These are phyloP conservation scores for Petrocephalus zakoni DNA, from an alignment of 2,113 vertebrate genomes.

Conservation along the genomic window DNA sequence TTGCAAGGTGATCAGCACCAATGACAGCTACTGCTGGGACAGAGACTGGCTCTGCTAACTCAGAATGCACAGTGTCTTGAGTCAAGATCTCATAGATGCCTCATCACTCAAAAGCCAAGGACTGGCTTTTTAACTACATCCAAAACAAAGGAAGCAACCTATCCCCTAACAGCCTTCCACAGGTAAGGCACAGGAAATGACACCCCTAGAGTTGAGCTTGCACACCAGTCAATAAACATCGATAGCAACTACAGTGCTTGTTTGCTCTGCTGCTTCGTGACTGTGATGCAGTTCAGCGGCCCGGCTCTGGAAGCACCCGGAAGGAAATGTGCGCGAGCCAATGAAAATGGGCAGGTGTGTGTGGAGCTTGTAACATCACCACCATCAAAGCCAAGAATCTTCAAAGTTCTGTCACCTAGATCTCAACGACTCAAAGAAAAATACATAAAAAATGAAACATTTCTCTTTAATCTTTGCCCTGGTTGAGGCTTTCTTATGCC, in stretches of 20 bases:
- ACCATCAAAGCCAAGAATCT: slow-evolving; percentile 26
- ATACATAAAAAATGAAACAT: slow-evolving; percentile 20
- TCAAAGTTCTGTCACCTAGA: slow-evolving; percentile 27
- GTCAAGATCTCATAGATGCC: not conserved
- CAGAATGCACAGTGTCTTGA: not conserved
- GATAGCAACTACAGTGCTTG: not conserved
- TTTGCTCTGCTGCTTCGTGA: not conserved
- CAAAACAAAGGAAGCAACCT: not conserved
- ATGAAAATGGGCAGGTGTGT: not conserved
- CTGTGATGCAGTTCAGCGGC: not conserved
- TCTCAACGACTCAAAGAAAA: slow-evolving; percentile 9
- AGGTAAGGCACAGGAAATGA: not conserved
- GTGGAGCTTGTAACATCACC: not conserved
- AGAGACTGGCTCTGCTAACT: not conserved
- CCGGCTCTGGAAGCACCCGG: not conserved
- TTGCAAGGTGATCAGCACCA: slow-evolving; percentile 49
- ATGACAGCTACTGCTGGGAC: slow-evolving; percentile 42
- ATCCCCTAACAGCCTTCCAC: not conserved
- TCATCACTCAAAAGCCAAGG: not conserved
- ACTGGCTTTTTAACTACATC: not conserved
- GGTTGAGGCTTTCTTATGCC: not conserved
- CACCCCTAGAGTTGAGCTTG: not conserved
- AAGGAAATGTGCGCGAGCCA: not conserved
- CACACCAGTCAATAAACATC: not conserved
- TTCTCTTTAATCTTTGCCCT: slow-evolving; percentile 20